Evolutionary conservation across 2,888 invertebrate species (phyloP), one percentile per base, ranked within the genome.

Genomic region (Diarsia rubi): DNA sequence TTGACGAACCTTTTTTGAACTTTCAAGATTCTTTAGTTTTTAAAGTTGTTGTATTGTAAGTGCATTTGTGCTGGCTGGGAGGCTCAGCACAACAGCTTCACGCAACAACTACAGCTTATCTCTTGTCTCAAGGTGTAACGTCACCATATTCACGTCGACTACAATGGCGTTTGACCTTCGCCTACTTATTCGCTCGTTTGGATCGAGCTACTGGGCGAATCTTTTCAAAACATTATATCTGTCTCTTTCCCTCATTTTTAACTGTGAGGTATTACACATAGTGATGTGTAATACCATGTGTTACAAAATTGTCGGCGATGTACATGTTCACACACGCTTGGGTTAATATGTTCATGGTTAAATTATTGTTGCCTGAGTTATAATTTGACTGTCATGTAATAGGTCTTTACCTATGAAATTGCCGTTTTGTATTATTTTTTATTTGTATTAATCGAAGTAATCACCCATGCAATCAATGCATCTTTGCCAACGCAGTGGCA

Each of bases 81-180:
- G 70, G 67, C 24, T 42, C 72, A 73, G 71, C 57, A 70, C 69
- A 77, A 70, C 86, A 85, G 86, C 85, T 88, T 79, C 87, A 88
- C 84, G 85, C 81, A 83, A 84, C 87, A 84, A 82, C 87, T 83
- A 73, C 86, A 84, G 88, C 91, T 91, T 93, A 93, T 93, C 90
- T 90, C 80, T 84, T 82, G 84, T 83, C 86, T 89, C 87, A 86
- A 90, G 90, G 90, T 89, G 90, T 91, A 90, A 92, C 94, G 94
- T 95, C 94, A 94, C 89, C 89, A 89, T 90, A 89, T 90, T 92
- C 92, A 90, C 91, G 92, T 91, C 90, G 91, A 92, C 91, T 91
- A 95, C 95, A 95, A 95, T 95, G 94, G 94, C 93, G 92, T 78
- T 83, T 92, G 94, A 95, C 96, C 96, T 96, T 96, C 94, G 94